These are phyloP conservation scores for Lota lota DNA, from an alignment of 2,113 vertebrate genomes.

Conservation along the genomic window DNA sequence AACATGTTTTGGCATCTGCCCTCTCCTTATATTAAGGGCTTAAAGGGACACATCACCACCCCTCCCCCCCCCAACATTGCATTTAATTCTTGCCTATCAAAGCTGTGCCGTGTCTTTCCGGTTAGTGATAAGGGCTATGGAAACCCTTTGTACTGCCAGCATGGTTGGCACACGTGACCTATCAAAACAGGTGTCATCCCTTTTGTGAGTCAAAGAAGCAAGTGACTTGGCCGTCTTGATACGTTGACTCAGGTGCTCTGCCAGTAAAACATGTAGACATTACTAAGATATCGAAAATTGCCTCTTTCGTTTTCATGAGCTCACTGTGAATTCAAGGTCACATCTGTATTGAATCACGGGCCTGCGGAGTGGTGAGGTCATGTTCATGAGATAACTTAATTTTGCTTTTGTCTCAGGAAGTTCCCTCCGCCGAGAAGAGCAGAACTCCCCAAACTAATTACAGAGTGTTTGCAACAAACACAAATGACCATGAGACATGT, in stretches of 20 bases:
- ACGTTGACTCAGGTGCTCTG: background rate
- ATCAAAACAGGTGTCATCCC: constrained; percentile 27
- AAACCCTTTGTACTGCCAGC: constrained; percentile 23
- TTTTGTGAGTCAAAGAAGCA: constrained; percentile 23
- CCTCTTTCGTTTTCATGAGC: constrained; percentile 32
- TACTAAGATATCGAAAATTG: too few relatives aligned
- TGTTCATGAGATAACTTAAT: too few relatives aligned
- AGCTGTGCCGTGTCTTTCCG: constrained; percentile 19
- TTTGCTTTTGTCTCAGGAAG: too few relatives aligned
- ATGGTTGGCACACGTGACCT: constrained; percentile 24
- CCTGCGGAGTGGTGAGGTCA: too few relatives aligned
- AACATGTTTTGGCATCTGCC: constrained; percentile 36
- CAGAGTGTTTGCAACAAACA: constrained; percentile 3
- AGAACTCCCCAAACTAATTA: too few relatives aligned
- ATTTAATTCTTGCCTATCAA: constrained; percentile 7
- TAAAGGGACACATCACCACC: constrained; percentile 10
- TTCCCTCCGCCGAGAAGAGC: too few relatives aligned
- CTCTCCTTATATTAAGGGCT: constrained; percentile 18
- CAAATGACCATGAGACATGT: constrained; percentile 1
- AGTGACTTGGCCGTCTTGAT: constrained; percentile 38
- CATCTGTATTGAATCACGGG: constrained; percentile 57
- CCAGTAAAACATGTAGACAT: too few relatives aligned
- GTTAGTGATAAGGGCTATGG: constrained; percentile 31
- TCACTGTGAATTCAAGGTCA: constrained; percentile 18
- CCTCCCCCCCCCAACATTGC: background rate